Evolutionary conservation across 2,888 invertebrate species (phyloP), one percentile per base, ranked within the genome.

Genomic region (Drosophila cognata): DNA sequence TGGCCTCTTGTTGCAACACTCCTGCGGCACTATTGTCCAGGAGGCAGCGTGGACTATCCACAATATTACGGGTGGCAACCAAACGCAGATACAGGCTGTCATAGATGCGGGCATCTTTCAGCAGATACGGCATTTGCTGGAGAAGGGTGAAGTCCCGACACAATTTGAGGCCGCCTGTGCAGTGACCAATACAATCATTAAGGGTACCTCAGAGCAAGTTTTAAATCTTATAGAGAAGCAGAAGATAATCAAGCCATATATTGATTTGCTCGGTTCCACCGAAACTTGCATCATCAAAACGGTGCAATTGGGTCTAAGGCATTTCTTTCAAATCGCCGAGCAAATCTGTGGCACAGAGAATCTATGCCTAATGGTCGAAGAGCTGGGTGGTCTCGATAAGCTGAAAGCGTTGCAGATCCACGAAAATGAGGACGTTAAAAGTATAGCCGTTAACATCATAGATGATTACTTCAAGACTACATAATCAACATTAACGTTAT

Each of bases 131-230:
- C 71, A 88, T 11, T 92, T 93, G 16, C 74, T 93, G 6, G 91
- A 92, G 53, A 89, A 89, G 33, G 93, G 97, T 7, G 97, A 97
- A 89, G 96, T 95, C 88, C 96, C 96, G 91, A 96, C 96, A 28
- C 97, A 97, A 91, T 97, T 97, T 88, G 99, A 99, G 93, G 98
- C 98, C 0, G 97, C 97, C 0, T 99, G 98, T 98, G 97, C 97
- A 0, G 95, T 99, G 21, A 98, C 98, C 0, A 99, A 99, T 93
- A 95, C 97, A 61, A 98, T 98, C 10, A 96, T 97, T 0, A 98
- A 98, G 41, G 98, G 98, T 0, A 95, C 95, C 0, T 94, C 95
- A 0, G 94, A 94, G n/a, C 97, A 98, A 91, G 94, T 97, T 50
- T 95, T 96, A 36, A 93, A 94, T 18, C 92, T 98, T 8, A 94